phyloP scores from a whole-genome alignment of 2,113 vertebrate species.

The Phycodurus eques region DNA sequence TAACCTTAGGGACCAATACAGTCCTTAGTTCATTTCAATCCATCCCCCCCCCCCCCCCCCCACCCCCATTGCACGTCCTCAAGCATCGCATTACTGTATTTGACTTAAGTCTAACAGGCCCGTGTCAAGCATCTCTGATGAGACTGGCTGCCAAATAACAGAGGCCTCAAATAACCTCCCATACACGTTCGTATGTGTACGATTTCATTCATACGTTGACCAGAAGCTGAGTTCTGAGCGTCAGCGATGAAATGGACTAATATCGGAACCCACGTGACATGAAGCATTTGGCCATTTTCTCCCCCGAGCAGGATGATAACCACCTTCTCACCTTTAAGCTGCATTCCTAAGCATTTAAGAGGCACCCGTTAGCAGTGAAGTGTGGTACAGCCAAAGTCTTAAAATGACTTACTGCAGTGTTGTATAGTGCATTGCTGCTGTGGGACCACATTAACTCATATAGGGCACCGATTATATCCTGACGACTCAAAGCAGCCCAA shows the following conservation, averaged over 20 bases:
- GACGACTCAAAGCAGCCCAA: slow-evolving; percentile 16
- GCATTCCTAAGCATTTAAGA: not conserved
- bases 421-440: slow-evolving; percentile 56
- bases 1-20: not conserved
- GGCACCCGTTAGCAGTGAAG: slow-evolving; percentile 14
- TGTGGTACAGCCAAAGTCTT: slow-evolving; percentile 61
- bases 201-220: not conserved
- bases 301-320: slow-evolving; percentile 3
- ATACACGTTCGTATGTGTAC: not conserved
- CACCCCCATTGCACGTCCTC: not conserved
- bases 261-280: not conserved
- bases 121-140: not conserved
- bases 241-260: not conserved
- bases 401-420: slow-evolving; percentile 74
- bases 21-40: not conserved
- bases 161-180: slow-evolving; percentile 23
- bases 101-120: not conserved
- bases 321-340: slow-evolving; percentile 4
- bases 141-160: slow-evolving; percentile 8
- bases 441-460: slow-evolving; percentile 45
- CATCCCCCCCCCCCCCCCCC: not conserved
- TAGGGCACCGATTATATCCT: slow-evolving; percentile 40
- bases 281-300: not conserved
- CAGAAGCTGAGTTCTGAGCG: not conserved
- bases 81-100: not conserved